Base-by-base conservation (phyloP, 2,888 invertebrate genomes). In the Mesochorus sp. region DNA sequence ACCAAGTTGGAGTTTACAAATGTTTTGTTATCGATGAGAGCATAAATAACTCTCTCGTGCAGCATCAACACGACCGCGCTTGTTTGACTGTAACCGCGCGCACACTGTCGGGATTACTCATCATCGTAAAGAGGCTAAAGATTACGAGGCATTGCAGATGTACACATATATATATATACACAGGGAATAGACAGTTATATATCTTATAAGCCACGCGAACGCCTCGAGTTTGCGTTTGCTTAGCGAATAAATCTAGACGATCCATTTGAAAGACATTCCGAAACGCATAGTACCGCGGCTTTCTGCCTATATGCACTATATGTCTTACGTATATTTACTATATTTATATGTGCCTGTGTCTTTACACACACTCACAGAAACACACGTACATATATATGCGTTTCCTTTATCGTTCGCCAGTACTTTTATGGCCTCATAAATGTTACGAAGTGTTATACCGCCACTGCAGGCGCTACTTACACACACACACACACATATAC, bases 351-450 rank as follows among this genome's bases (percentile, higher is more conserved):
- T 14, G 37, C 26, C 47, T n/a, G 39, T 19, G 3, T 8, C 4
- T 17, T 31, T 12, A 44, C 44, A 55, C n/a, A 26, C 12, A 39
- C 47, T 5, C 19, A 47, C 42, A 31, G 10, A 49, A n/a, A 47
- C 47, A 6, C 21, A 31, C 34, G 1, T 14, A 12, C 21, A 44
- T 42, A 17, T 31, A 34, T 67, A 47, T 28, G 61, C 31, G 49
- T 73, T 76, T 55, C 73, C 70, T 80, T 77, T 80, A 80, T 80
- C 74, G 77, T 75, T 71, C 53, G 61, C 74, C 74, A 64, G 66
- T 57, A 62, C 71, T 77, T 80, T 80, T 80, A 80, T 80, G 49
- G 80, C 74, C 77, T 67, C 77, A 80, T 80, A 80, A 80, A 77
- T 75, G 80, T 80, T 77, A 80, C 80, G 78, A 74, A 80, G 68